A percentile compares a stretch with the other conserved stretches of the same genome.
Conservation (phyloP, 2,888 invertebrate species). For the Erynnis tages region DNA sequence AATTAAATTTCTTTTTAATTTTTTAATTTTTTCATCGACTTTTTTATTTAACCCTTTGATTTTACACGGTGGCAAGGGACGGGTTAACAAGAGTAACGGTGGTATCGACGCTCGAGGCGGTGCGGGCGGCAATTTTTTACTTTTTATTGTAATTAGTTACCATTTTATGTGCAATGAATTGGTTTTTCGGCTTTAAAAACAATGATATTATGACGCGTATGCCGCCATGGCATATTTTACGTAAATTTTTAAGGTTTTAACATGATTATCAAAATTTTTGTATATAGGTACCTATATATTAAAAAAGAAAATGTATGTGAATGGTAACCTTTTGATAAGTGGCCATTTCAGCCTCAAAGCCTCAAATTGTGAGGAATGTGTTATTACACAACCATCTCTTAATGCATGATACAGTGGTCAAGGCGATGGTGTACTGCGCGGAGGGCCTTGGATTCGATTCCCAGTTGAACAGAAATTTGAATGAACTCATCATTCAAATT, state of each 20-base stretch:
- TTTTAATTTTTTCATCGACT: not conserved
- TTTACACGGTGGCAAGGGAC: not conserved
- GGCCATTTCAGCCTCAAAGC: no score
- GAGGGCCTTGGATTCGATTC: no score
- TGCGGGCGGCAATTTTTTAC: conserved; percentile 28
- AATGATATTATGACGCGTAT: conserved; percentile 8
- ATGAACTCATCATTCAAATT: no score
- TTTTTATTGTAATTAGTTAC: conserved; percentile 29
- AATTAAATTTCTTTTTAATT: no score
- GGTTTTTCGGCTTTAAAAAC: conserved; percentile 24
- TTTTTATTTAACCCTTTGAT: not conserved
- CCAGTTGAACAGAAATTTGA: no score
- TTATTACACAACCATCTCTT: no score
- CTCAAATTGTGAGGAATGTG: no score
- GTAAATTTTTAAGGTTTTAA: not conserved
- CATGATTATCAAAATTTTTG: not conserved
- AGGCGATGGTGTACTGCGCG: no score
- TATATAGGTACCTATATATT: no score
- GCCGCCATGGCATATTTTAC: not conserved
- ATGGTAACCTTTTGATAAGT: no score
- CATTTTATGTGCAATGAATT: conserved; percentile 26
- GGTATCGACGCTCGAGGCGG: conserved; percentile 27
- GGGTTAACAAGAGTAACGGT: conserved; percentile 25
- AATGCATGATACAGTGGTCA: no score
- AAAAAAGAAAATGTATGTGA: no score